Evolutionary conservation across 1,140 invertebrate genomes (phyloP).

Genomic region (Aphelenchoides avenae): DNA sequence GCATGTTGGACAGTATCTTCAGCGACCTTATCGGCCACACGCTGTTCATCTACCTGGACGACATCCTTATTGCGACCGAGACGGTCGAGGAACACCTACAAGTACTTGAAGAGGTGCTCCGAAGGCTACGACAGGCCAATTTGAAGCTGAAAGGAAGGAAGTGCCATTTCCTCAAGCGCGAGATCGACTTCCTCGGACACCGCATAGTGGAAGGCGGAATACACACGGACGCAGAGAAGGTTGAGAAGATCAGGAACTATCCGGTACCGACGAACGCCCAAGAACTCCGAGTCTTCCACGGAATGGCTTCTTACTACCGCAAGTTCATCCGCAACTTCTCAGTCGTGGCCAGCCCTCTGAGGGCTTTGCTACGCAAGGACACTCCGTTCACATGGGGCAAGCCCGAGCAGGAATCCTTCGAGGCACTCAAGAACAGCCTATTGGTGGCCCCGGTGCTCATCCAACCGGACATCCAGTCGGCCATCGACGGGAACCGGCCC

Average conservation of each 20-base stretch:
- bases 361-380: conserved; percentile 60
- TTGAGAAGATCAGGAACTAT: not conserved
- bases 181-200: not conserved
- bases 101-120: conserved; percentile 25
- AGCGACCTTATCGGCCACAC: not conserved
- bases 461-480: conserved; percentile 8
- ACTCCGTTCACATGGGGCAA: conserved; percentile 55
- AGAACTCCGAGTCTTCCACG: not conserved
- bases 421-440: conserved; percentile 55
- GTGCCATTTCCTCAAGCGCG: conserved; percentile 32
- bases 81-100: not conserved
- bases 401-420: conserved; percentile 55
- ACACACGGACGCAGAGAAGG: conserved; percentile 6
- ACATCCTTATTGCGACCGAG: conserved; percentile 1
- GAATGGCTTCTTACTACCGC: conserved; percentile 59
- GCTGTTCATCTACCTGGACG: conserved; percentile 6
- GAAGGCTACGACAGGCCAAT: conserved; percentile 24
- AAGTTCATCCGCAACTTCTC: conserved; percentile 59
- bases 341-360: conserved; percentile 56
- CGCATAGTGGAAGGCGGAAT: not conserved
- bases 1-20: conserved; percentile 60
- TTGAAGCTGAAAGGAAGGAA: conserved; percentile 50
- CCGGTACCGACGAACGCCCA: not conserved
- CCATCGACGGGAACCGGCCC: not conserved
- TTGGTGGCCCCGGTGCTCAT: conserved; percentile 22